phyloP scores from a whole-genome alignment of 2,113 vertebrate species.

The Butastur rufipennis region DNA sequence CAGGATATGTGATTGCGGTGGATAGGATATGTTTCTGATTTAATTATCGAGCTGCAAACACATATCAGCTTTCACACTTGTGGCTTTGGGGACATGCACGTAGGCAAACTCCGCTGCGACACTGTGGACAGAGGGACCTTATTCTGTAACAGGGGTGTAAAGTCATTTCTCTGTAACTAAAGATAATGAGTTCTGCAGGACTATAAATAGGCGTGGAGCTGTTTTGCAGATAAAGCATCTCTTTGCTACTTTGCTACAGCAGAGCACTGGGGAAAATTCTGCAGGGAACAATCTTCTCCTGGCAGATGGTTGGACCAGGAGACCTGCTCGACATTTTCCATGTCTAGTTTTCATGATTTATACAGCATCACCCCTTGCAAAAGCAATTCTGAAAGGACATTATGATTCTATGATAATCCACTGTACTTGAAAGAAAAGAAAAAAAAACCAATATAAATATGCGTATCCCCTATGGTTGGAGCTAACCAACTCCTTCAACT shows the following conservation, averaged over 20 bases:
- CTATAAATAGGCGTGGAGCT: not conserved
- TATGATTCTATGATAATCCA: not conserved
- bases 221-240: conserved; percentile 27
- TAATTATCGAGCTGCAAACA: not conserved
- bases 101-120: not conserved
- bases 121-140: not conserved
- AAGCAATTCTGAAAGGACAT: conserved; percentile 17
- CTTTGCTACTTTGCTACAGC: not conserved
- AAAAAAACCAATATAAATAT: not conserved
- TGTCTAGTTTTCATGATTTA: conserved; percentile 54
- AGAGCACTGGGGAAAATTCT: conserved; percentile 12
- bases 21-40: not conserved
- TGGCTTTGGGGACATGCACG: not conserved
- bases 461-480: not conserved
- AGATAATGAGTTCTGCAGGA: conserved; percentile 23
- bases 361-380: not conserved
- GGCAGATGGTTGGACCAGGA: conserved; percentile 25
- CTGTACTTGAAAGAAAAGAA: not conserved
- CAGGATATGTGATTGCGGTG: not conserved
- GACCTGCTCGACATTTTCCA: not conserved
- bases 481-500: not conserved
- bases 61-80: not conserved
- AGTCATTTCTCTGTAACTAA: not conserved
- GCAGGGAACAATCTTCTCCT: conserved; percentile 40
- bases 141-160: not conserved